A percentile compares a stretch with the other conserved stretches of the same genome.
Conservation (phyloP, 2,888 invertebrate genomes). For the Eremobia ochroleuca region DNA sequence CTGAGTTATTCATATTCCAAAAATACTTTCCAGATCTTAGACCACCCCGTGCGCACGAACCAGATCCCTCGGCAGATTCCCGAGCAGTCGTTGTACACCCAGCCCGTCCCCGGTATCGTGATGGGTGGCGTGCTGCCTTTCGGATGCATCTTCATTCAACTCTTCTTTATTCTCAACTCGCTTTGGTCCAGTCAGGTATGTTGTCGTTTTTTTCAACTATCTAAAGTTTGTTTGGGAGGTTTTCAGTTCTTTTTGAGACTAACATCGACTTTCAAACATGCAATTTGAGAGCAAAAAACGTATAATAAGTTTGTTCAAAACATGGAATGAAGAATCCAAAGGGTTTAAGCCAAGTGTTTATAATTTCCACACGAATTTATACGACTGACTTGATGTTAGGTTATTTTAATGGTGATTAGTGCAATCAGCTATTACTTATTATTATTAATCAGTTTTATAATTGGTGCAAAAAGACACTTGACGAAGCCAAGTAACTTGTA, state of each 20-base stretch:
- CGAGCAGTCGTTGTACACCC: slow-evolving; percentile 99
- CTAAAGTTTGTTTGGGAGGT: background rate
- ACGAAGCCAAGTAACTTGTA: too few relatives aligned
- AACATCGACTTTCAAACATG: too few relatives aligned
- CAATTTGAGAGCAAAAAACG: too few relatives aligned
- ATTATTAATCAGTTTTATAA: too few relatives aligned
- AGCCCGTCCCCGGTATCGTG: slow-evolving; percentile 97
- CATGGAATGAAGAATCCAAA: too few relatives aligned
- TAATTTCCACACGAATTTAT: too few relatives aligned
- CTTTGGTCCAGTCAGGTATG: slow-evolving; percentile 95
- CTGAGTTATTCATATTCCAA: background rate
- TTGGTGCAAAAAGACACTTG: too few relatives aligned
- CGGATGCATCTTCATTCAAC: slow-evolving; percentile 99
- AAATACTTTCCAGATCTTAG: slow-evolving; percentile 93
- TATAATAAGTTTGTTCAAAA: too few relatives aligned
- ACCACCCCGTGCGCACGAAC: slow-evolving; percentile 99
- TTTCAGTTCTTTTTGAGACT: too few relatives aligned
- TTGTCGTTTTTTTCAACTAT: background rate
- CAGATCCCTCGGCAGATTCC: slow-evolving; percentile 99
- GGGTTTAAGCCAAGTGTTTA: too few relatives aligned
- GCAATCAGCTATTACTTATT: background rate
- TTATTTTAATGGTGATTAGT: background rate
- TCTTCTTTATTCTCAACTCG: slow-evolving; percentile 99
- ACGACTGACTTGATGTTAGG: background rate
- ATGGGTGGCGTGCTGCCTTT: slow-evolving; percentile 99